Conservation (phyloP, 2,113 vertebrate species). For the Corydoras maculifer region DNA sequence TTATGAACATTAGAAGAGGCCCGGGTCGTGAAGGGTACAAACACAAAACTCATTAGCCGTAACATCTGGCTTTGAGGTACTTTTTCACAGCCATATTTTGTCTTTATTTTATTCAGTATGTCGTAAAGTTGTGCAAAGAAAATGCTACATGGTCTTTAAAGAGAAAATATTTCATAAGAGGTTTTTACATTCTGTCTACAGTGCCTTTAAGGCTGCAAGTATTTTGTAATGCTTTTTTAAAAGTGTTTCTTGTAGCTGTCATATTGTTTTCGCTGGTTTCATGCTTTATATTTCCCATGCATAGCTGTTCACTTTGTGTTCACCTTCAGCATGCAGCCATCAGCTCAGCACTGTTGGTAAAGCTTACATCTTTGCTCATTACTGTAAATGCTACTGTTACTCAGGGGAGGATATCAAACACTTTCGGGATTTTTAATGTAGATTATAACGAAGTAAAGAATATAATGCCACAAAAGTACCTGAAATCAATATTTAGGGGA, state of each 20-base stretch:
- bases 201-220: slow-evolving; percentile 35
- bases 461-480: not conserved
- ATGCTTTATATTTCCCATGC: not conserved
- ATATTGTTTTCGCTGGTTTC: not conserved
- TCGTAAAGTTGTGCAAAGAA: too few relatives aligned
- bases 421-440: not conserved
- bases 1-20: too few relatives aligned
- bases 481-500: too few relatives aligned
- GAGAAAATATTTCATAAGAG: not conserved
- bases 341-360: slow-evolving; percentile 30
- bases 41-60: too few relatives aligned
- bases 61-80: too few relatives aligned
- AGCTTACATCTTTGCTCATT: slow-evolving; percentile 6
- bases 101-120: too few relatives aligned
- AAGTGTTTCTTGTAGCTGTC: not conserved
- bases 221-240: not conserved
- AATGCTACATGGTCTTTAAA: too few relatives aligned
- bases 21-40: too few relatives aligned
- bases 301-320: slow-evolving; percentile 3
- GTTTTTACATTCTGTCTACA: slow-evolving; percentile 6
- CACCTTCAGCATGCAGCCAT: slow-evolving; percentile 13
- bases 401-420: slow-evolving; percentile 18
- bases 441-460: too few relatives aligned
- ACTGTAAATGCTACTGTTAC: slow-evolving; percentile 29
- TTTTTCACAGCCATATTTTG: too few relatives aligned